Evolutionary conservation across 2,797 vertebrate genomes (phyloP), one percentile per base, ranked within the genome.

Genomic region (Cirrhinus mrigala): DNA sequence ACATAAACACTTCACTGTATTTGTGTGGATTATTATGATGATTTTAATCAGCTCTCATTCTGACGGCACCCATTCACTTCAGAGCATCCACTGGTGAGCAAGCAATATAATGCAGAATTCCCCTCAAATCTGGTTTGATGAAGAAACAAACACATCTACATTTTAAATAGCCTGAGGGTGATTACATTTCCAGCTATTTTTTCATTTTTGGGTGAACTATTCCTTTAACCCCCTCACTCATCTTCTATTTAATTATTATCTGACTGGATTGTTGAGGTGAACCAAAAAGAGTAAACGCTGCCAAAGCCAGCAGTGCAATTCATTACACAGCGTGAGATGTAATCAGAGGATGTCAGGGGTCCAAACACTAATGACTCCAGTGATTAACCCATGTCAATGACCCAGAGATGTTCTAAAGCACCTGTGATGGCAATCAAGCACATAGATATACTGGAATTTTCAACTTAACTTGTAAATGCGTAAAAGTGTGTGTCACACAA

Each of bases 301-400:
- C 68, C 29, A 60, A 82, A 83, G 70, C 83, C 71, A 75, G 70
- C 79, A 84, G 71, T 71, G 84, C 87, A 89, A 90, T 92, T 92
- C 87, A 91, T 91, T 92, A 90, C 83, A 50, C 71, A 82, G 88
- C 85, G 85, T 83, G 86, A 92, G 84, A 92, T 91, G 89, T 87
- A 91, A 93, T 94, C 89, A 91, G 90, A 54, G 69, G 85, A 87
- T 86, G 29, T 79, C 84, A 71, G 89, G 87, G 87, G 79, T 79
- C 77, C 50, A n/a, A 87, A 88, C 86, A 83, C 82, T 92, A 93
- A 93, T 92, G 89, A 92, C 52, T 66, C 79, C 78, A 91, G 89
- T 89, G 88, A 94, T 94, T 92, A 92, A 90, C 84, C 78, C 33
- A 48, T 50, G 85, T 81, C 88, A 91, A 86, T 79, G 86, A 86